phyloP scores from a whole-genome alignment of 2,888 invertebrate genomes.

The Leucania comma region DNA sequence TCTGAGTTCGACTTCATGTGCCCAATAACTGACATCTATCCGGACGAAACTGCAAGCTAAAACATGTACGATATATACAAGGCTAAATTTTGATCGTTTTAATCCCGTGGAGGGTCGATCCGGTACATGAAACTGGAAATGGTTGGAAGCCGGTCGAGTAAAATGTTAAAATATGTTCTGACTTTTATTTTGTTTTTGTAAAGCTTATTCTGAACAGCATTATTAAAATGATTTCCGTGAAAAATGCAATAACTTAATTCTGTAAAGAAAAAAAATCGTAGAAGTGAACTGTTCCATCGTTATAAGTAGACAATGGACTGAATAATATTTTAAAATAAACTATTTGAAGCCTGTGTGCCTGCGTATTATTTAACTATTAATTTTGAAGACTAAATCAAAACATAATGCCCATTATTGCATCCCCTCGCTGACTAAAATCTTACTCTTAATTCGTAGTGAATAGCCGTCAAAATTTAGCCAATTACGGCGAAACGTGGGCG shows the following conservation, averaged over 20 bases:
- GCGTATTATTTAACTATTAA: conserved; percentile 9
- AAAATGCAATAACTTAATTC: neutral
- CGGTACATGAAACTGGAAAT: too few species aligned
- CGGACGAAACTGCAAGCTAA: too few species aligned
- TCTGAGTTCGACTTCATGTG: too few species aligned
- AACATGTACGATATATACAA: neutral
- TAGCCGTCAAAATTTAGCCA: conserved; percentile 62
- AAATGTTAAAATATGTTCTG: neutral
- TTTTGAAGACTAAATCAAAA: conserved; percentile 47
- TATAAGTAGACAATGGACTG: neutral
- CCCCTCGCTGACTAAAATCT: conserved; percentile 47
- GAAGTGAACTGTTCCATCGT: neutral
- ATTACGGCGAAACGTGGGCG: conserved; percentile 61
- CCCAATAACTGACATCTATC: too few species aligned
- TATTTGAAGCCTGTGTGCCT: neutral
- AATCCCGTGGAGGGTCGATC: too few species aligned
- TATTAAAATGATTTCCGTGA: neutral
- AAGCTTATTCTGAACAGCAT: neutral
- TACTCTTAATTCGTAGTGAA: conserved; percentile 53
- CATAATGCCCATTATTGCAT: conserved; percentile 38
- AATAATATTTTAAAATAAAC: conserved; percentile 1
- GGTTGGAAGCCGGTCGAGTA: too few species aligned
- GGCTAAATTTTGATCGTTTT: too few species aligned
- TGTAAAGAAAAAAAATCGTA: neutral
- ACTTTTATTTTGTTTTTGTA: neutral